Conservation (phyloP, 2,113 vertebrate genomes). For the Rhinichthys klamathensis region DNA sequence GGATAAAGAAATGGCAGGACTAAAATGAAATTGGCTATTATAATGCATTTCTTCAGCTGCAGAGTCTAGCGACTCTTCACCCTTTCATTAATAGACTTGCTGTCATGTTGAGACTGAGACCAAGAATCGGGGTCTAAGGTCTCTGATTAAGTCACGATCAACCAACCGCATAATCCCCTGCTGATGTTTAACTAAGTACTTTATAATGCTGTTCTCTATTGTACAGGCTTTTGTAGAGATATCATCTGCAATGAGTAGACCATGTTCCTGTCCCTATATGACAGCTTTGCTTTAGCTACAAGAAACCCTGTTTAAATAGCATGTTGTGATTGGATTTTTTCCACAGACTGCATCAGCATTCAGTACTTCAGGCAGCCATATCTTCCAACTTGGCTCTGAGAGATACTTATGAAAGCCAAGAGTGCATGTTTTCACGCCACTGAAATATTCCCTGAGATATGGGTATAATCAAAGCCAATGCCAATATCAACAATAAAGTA, state of each 20-base stretch:
- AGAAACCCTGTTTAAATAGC: constrained; percentile 29
- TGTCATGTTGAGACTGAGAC: not conserved
- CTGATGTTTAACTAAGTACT: constrained; percentile 51
- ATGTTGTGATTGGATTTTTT: constrained; percentile 23
- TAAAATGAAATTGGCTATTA: not conserved
- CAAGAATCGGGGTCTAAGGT: not conserved
- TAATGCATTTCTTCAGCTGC: not conserved
- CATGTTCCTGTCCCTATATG: constrained; percentile 29
- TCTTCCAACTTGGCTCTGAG: not conserved
- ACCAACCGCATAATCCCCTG: constrained; percentile 40
- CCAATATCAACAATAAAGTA: not conserved
- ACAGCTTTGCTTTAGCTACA: constrained; percentile 9
- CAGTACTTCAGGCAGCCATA: not conserved
- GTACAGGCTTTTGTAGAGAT: constrained; percentile 42
- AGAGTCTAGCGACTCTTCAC: not conserved
- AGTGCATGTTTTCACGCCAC: not conserved
- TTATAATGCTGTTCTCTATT: constrained; percentile 18
- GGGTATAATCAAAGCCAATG: not conserved
- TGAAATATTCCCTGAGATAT: not conserved
- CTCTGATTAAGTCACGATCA: constrained; percentile 26
- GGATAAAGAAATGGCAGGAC: not conserved
- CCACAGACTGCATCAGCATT: not conserved
- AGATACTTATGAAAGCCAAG: not conserved
- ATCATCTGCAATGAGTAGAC: constrained; percentile 3
- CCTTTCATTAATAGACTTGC: not conserved